These are phyloP conservation scores for Mionectes macconnelli DNA, from an alignment of 2,113 vertebrate genomes.

Conservation along the genomic window DNA sequence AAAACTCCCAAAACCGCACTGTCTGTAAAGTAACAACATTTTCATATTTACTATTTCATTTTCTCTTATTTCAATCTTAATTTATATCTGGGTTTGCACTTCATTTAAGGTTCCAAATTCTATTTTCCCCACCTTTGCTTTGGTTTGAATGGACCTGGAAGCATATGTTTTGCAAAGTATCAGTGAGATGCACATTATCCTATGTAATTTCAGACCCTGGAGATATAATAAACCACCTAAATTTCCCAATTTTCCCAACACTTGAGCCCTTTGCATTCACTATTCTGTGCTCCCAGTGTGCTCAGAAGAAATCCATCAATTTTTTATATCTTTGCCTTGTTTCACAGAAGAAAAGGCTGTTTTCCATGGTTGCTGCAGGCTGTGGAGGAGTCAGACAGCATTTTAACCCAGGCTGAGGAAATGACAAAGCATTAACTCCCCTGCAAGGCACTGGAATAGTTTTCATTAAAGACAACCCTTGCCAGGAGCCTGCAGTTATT, in stretches of 20 bases:
- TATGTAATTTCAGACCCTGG: background rate
- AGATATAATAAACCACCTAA: background rate
- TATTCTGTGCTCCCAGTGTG: background rate
- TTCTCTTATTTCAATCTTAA: background rate
- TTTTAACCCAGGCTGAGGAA: conserved; percentile 15
- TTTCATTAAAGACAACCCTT: background rate
- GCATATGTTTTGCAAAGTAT: background rate
- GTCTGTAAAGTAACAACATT: background rate
- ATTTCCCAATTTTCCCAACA: background rate
- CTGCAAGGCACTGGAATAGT: background rate
- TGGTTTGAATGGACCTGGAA: background rate
- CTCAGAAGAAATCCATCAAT: background rate
- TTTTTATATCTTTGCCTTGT: background rate
- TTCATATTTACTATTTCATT: no score
- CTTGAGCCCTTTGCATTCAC: background rate
- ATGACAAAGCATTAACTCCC: conserved; percentile 10
- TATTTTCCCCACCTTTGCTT: background rate
- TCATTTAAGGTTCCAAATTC: background rate
- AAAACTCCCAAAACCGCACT: accelerated
- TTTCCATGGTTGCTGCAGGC: background rate
- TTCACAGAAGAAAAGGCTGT: background rate
- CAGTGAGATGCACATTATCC: background rate
- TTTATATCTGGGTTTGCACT: background rate
- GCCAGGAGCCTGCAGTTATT: background rate
- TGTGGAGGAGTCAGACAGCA: background rate